Evolutionary conservation across 23 tunicate species (phyloP).

Genomic region (Clavelina lepadiformis): DNA sequence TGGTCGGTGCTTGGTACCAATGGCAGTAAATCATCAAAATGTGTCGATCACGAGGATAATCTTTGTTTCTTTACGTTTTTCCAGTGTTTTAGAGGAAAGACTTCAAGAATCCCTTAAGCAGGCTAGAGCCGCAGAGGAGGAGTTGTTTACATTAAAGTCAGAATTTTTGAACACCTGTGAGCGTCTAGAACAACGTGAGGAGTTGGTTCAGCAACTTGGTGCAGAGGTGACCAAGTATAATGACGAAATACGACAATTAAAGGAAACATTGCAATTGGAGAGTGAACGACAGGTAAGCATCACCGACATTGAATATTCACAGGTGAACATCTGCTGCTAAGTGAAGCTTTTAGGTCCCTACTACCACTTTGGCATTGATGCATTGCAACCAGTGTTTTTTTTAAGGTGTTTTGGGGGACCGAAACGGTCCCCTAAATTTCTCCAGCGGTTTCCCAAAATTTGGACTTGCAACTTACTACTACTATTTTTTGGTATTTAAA

Average conservation of each 20-base stretch:
- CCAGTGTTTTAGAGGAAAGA: conserved; percentile 60
- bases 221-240: conserved; percentile 28
- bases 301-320: no score
- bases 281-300: conserved; percentile 71
- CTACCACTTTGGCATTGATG: no score
- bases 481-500: neutral
- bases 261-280: conserved; percentile 45
- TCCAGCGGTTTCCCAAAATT: neutral
- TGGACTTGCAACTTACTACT: neutral
- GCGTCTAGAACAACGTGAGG: conserved; percentile 35
- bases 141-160: neutral
- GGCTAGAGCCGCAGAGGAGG: conserved; percentile 34
- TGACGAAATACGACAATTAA: conserved; percentile 36
- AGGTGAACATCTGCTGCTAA: no score
- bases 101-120: conserved; percentile 8
- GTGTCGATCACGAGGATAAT: neutral
- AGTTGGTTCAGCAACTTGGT: conserved; percentile 34
- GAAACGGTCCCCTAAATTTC: neutral
- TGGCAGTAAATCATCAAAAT: neutral
- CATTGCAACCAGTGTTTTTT: no score
- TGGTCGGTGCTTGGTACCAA: neutral
- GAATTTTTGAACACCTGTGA: conserved; percentile 13
- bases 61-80: conserved; percentile 3
- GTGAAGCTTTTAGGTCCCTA: no score
- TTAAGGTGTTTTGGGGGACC: no score